These are phyloP conservation scores for Ceyx margarethae DNA, from an alignment of 2,113 vertebrate species.

Conservation along the genomic window DNA sequence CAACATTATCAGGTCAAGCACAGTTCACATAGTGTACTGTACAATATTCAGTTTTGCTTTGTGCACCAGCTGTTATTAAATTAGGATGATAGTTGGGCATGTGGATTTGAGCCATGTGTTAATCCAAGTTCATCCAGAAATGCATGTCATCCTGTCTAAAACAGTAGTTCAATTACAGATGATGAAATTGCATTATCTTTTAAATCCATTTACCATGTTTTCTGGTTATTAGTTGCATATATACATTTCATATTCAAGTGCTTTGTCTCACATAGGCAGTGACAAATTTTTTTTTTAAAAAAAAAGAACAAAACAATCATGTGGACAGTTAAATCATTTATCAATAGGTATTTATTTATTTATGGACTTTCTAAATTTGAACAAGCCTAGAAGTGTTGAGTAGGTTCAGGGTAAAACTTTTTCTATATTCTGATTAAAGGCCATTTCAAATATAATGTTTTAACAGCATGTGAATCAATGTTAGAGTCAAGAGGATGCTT, in stretches of 20 bases:
- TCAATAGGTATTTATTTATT: not conserved
- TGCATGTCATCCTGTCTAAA: slow-evolving; percentile 42
- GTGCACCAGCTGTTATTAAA: slow-evolving; percentile 56
- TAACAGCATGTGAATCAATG: not conserved
- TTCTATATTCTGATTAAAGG: not conserved
- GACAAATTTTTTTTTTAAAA: not conserved
- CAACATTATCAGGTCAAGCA: slow-evolving; percentile 46
- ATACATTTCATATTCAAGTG: not conserved
- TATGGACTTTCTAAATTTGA: not conserved
- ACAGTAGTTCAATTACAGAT: slow-evolving; percentile 58
- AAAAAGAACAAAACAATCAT: no score
- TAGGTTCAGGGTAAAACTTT: not conserved
- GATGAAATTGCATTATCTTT: slow-evolving; percentile 69
- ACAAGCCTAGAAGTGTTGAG: not conserved
- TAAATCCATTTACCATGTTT: slow-evolving; percentile 18
- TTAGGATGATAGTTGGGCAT: slow-evolving; percentile 49
- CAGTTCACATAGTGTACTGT: slow-evolving; percentile 43
- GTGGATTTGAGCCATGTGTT: slow-evolving; percentile 43
- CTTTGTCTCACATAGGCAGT: not conserved
- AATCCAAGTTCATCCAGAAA: slow-evolving; percentile 58
- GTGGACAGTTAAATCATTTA: not conserved
- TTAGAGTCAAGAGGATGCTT: not conserved
- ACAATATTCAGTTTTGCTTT: slow-evolving; percentile 3
- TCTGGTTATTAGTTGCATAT: not conserved
- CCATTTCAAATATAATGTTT: not conserved